Conservation (phyloP, 2,113 vertebrate genomes). For the Sceloporus tristichus region DNA sequence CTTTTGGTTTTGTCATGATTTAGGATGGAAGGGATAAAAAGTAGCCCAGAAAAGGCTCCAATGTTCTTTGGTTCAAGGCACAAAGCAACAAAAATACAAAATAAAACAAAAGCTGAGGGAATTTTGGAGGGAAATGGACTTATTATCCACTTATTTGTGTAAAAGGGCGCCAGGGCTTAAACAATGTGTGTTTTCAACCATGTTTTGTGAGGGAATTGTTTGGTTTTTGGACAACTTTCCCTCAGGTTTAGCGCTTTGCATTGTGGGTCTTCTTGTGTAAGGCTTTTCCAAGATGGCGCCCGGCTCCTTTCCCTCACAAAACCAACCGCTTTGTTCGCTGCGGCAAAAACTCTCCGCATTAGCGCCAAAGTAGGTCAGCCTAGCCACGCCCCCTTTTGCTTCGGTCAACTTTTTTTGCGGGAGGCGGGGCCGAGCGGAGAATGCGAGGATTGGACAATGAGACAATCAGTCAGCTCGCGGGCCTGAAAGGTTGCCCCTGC, state of each 20-base stretch:
- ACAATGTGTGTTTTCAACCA: not conserved
- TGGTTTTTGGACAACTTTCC: not conserved
- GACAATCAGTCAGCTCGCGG: conserved; percentile 56
- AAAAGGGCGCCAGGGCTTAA: no score
- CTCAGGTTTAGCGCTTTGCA: not conserved
- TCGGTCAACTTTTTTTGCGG: not conserved
- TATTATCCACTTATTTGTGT: no score
- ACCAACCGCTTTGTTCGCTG: conserved; percentile 54
- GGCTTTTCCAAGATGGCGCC: conserved; percentile 57
- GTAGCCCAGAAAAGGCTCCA: no score
- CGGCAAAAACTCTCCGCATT: conserved; percentile 60
- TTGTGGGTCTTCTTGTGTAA: not conserved
- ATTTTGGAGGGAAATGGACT: no score
- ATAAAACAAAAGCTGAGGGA: no score
- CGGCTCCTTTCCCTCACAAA: not conserved
- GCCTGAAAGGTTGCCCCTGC: not conserved
- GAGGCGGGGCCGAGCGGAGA: no score
- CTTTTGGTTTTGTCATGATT: no score
- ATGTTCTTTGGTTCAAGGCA: no score
- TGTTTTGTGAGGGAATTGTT: not conserved
- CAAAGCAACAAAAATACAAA: no score
- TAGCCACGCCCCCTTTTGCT: conserved; percentile 42
- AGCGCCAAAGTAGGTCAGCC: conserved; percentile 72
- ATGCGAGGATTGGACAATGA: not conserved
- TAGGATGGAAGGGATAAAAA: no score